Base-by-base conservation (phyloP, 2,113 vertebrate genomes). In the Oxyura jamaicensis region DNA sequence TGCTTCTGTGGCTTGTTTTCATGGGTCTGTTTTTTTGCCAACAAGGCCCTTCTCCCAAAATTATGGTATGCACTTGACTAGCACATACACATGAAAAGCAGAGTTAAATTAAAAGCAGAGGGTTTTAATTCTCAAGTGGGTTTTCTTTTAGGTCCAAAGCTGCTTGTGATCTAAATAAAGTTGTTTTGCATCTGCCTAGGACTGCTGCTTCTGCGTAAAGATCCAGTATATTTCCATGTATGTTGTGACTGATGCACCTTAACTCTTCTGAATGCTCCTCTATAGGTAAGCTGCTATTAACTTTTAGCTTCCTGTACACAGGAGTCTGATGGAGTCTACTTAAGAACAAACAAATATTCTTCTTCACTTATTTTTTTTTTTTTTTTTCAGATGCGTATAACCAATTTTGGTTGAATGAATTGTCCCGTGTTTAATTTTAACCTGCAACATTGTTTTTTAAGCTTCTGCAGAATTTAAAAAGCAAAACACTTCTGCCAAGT, bases 1-100 rank as follows among this genome's bases (percentile, higher is more conserved):
- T 65, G 50, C 35, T 94, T 48, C 42, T 75, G 22, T 50, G 46
- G 55, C 65, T 91, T 83, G 41, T 69, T 93, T 91, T 83, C 56
- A 59, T 33, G 11, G 50, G 31, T 50, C 59, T 62, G 55, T 42
- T 55, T 80, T 80, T 46, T 59, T 88, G 62, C 42, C 80, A 84
- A 72, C 22, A 35, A 71, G 52, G 46, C 8, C 93, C 29, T 19
- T n/a, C 56, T 81, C 65, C 86, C 68, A 71, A 39, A 71, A 39
- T 71, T 67, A 75, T 2, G 11, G 10, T 48, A 31, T 42, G 33
- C 1, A 0, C 44, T 65, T 56, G 44, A 76, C 8, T 46, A 53
- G 73, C 91, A 50, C 48, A 23, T 12, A 50, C 29, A 8, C 58
- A 53, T 53, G 53, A 62, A 76, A 89, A 72, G 21, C 0, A 0